These are phyloP conservation scores for Philereme vetulata DNA, from an alignment of 2,888 invertebrate species.

Conservation along the genomic window DNA sequence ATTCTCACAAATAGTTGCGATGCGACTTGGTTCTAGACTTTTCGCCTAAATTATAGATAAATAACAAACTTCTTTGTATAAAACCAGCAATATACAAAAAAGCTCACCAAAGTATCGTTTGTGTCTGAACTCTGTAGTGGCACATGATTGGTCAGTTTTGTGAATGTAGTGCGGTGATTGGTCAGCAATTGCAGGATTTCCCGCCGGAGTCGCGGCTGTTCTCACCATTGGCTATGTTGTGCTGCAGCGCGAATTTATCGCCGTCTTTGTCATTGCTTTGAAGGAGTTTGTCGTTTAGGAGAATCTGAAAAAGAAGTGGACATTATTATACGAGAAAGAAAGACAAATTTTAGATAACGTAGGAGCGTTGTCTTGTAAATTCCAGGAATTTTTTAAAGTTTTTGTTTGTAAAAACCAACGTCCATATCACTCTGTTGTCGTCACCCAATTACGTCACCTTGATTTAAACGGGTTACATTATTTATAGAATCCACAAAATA, in stretches of 20 bases:
- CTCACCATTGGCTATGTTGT: slow-evolving; percentile 78
- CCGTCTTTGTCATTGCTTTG: slow-evolving; percentile 88
- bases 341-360: too few relatives aligned
- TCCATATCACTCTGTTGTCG: too few relatives aligned
- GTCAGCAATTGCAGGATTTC: slow-evolving; percentile 86
- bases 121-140: neutral
- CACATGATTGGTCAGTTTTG: slow-evolving; percentile 43
- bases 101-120: slow-evolving; percentile 13
- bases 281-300: slow-evolving; percentile 90
- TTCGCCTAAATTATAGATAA: too few relatives aligned
- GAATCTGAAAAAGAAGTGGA: slow-evolving; percentile 82
- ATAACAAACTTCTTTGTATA: slow-evolving; percentile 5
- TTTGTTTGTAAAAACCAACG: too few relatives aligned
- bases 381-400: too few relatives aligned
- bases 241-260: slow-evolving; percentile 87
- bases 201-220: slow-evolving; percentile 67
- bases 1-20: too few relatives aligned
- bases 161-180: slow-evolving; percentile 48
- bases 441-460: too few relatives aligned
- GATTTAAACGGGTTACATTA: too few relatives aligned
- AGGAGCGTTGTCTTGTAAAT: too few relatives aligned
- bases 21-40: too few relatives aligned
- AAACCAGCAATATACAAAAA: slow-evolving; percentile 23
- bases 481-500: too few relatives aligned
- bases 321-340: too few relatives aligned